A percentile compares a stretch with the other conserved stretches of the same genome.
Evolutionary conservation across 2,888 invertebrate species (phyloP).

Genomic region (Drosophila anomalata): DNA sequence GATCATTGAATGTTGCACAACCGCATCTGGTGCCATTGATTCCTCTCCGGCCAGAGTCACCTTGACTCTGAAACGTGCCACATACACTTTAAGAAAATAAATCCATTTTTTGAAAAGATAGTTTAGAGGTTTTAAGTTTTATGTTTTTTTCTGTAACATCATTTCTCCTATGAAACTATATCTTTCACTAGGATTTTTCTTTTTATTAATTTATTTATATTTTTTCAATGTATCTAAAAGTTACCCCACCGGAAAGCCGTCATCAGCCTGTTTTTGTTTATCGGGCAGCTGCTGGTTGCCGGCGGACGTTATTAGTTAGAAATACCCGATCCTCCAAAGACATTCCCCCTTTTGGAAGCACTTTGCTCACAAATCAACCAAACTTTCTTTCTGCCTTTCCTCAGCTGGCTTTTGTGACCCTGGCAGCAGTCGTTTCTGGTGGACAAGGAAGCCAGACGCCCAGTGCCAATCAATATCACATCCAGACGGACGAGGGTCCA

Average conservation of each 20-base stretch:
- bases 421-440: constrained; percentile 79
- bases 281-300: constrained; percentile 31
- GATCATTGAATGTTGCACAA: constrained; percentile 57
- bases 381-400: constrained; percentile 48
- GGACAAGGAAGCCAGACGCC: constrained; percentile 53
- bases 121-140: no score
- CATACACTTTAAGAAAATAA: constrained; percentile 11
- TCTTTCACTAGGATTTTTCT: not conserved
- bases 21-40: constrained; percentile 45
- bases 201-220: not conserved
- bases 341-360: constrained; percentile 11
- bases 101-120: not conserved
- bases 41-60: constrained; percentile 49
- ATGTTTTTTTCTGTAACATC: not conserved
- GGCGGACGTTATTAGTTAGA: constrained; percentile 42
- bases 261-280: constrained; percentile 29
- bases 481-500: constrained; percentile 96
- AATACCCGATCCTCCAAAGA: constrained; percentile 18
- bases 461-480: constrained; percentile 90
- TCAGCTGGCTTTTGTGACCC: constrained; percentile 68
- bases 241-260: constrained; percentile 42
- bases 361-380: constrained; percentile 21
- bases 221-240: constrained; percentile 17
- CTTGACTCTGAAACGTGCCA: constrained; percentile 68
- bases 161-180: not conserved